Percentiles rank a stretch among this genome's conserved stretches.
Conservation (phyloP, 1,140 invertebrate species). For the Heterodera schachtii region DNA sequence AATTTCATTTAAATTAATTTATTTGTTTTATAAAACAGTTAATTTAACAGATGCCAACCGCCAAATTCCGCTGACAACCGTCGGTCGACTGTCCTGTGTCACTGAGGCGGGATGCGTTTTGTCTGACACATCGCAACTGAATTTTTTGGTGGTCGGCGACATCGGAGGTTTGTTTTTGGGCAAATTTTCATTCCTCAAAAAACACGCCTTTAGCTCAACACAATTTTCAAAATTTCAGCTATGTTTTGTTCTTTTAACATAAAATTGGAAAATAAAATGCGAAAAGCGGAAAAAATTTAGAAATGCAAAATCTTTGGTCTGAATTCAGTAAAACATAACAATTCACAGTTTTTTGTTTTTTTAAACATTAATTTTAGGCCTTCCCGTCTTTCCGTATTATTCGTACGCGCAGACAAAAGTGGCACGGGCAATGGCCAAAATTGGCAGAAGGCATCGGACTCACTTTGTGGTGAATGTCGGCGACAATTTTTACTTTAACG, state of each 20-base stretch:
- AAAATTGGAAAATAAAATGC: no score
- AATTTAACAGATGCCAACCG: neutral
- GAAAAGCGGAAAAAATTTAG: no score
- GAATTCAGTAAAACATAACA: no score
- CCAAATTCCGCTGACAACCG: conserved; percentile 28
- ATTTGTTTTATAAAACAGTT: no score
- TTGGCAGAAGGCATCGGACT: conserved; percentile 27
- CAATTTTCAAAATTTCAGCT: no score
- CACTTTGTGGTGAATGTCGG: conserved; percentile 53
- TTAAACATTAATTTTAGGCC: conserved; percentile 19
- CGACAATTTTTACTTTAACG: conserved; percentile 56
- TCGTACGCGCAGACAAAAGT: conserved; percentile 46
- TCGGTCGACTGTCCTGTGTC: conserved; percentile 34
- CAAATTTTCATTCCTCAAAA: no score
- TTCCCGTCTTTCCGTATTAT: conserved; percentile 45
- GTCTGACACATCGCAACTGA: conserved; percentile 15
- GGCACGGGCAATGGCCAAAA: conserved; percentile 35
- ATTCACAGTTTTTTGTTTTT: no score
- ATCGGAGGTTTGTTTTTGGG: conserved; percentile 47
- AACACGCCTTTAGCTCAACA: no score
- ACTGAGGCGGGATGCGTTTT: conserved; percentile 29
- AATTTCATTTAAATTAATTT: no score
- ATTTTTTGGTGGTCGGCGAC: conserved; percentile 58
- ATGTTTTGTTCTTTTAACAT: no score
- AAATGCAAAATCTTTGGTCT: no score